Percentiles rank a stretch among this genome's conserved stretches.
These are phyloP conservation scores for Glossophaga mutica DNA, from an alignment of 2,797 vertebrate species.

Conservation along the genomic window DNA sequence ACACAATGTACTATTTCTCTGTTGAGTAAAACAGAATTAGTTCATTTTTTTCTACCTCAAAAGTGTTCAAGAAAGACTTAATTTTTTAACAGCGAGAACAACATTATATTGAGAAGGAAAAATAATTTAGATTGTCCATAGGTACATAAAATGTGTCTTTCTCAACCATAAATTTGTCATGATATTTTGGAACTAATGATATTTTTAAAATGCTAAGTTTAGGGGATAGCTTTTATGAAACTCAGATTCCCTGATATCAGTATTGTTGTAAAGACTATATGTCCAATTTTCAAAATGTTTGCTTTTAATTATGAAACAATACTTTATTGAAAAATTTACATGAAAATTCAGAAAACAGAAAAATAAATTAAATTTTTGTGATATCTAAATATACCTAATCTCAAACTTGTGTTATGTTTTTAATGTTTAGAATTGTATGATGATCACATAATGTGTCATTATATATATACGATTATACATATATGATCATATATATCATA, in stretches of 20 bases:
- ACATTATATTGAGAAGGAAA: not conserved
- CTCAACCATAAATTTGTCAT: not conserved
- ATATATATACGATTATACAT: too few relatives aligned
- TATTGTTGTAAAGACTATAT: slow-evolving; percentile 25
- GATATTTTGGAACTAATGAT: not conserved
- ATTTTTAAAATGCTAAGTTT: slow-evolving; percentile 20
- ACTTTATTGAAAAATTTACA: not conserved
- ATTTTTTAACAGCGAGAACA: slow-evolving; percentile 34
- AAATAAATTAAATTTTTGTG: not conserved
- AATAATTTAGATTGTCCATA: not conserved
- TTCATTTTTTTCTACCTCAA: slow-evolving; percentile 57
- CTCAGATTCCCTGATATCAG: not conserved
- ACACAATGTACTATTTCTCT: slow-evolving; percentile 61
- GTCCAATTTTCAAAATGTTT: slow-evolving; percentile 41
- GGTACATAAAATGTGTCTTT: not conserved
- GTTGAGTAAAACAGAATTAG: slow-evolving; percentile 72
- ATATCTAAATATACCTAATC: not conserved
- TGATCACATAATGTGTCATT: slow-evolving; percentile 70
- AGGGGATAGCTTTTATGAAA: not conserved
- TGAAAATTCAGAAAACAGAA: not conserved
- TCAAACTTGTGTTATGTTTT: not conserved
- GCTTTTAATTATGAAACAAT: not conserved
- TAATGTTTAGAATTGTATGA: slow-evolving; percentile 55
- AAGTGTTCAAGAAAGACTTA: slow-evolving; percentile 56
- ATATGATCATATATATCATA: not conserved